These are phyloP conservation scores for Dromococcyx pavoninus DNA, from an alignment of 2,797 vertebrate species.

Conservation along the genomic window DNA sequence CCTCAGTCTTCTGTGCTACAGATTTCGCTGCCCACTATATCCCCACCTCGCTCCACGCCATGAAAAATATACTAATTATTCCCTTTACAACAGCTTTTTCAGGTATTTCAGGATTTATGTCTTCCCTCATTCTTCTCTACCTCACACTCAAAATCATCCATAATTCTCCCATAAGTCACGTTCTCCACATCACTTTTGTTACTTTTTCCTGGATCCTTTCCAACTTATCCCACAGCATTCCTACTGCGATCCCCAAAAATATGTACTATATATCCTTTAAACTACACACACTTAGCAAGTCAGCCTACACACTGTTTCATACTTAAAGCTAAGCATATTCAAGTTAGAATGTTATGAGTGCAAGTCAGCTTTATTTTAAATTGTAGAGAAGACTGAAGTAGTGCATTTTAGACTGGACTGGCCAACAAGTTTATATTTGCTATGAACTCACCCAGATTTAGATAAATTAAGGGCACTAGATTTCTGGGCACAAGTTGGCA, in stretches of 20 bases:
- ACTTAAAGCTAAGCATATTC: background rate
- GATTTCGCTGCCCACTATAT: background rate
- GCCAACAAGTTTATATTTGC: background rate
- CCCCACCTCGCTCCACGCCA: background rate
- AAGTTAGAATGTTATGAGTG: background rate
- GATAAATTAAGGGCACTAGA: background rate
- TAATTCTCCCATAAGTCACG: background rate
- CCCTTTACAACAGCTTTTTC: background rate
- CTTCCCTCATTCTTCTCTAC: background rate
- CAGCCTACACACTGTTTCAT: constrained; percentile 10
- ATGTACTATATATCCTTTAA: background rate
- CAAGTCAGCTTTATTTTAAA: constrained; percentile 3
- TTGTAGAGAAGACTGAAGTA: background rate
- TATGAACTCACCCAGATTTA: background rate
- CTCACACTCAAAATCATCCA: background rate
- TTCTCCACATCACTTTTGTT: background rate
- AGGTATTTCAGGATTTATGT: background rate
- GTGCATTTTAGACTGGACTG: background rate
- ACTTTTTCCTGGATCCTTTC: constrained; percentile 14
- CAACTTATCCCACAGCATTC: constrained; percentile 17
- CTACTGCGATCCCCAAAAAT: background rate
- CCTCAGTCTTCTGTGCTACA: background rate
- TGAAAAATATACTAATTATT: background rate
- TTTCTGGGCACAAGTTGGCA: background rate
- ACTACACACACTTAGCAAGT: constrained; percentile 13